phyloP scores from a whole-genome alignment of 2,113 vertebrate genomes.

The Eubucco bourcierii region DNA sequence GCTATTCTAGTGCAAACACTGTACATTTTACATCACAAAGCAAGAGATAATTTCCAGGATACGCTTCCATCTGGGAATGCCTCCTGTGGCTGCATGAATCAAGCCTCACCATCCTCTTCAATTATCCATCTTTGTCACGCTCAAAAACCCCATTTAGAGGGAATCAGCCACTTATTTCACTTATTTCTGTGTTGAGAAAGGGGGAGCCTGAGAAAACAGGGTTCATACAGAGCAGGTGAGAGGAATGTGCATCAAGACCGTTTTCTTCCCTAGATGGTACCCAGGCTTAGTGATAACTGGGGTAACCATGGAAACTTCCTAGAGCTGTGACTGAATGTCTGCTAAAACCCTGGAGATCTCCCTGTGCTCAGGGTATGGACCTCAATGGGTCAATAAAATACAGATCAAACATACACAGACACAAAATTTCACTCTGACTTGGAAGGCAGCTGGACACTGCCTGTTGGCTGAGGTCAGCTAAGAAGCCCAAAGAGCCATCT shows the following conservation, averaged over 20 bases:
- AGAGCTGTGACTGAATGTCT: not conserved
- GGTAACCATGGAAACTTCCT: not conserved
- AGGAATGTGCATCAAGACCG: not conserved
- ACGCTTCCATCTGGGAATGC: slow-evolving; percentile 56
- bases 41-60: slow-evolving; percentile 76
- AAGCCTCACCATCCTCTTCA: not conserved
- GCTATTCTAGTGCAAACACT: slow-evolving; percentile 77
- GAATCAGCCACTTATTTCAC: not conserved
- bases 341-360: not conserved
- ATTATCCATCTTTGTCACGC: slow-evolving; percentile 4
- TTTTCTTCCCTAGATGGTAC: not conserved
- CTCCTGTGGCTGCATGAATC: not conserved
- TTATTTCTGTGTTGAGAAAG: not conserved
- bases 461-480: not conserved
- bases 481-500: not conserved
- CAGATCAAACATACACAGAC: not conserved
- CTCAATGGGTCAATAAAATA: slow-evolving; percentile 15
- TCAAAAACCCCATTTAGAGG: not conserved
- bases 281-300: not conserved
- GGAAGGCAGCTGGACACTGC: not conserved
- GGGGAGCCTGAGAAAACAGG: not conserved
- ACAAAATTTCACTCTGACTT: not conserved
- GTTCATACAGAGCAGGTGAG: accelerated
- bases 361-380: not conserved
- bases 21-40: slow-evolving; percentile 78